A percentile compares a stretch with the other conserved stretches of the same genome.
phyloP scores from a whole-genome alignment of 1,140 invertebrate genomes.

The Platorchestia sp. region DNA sequence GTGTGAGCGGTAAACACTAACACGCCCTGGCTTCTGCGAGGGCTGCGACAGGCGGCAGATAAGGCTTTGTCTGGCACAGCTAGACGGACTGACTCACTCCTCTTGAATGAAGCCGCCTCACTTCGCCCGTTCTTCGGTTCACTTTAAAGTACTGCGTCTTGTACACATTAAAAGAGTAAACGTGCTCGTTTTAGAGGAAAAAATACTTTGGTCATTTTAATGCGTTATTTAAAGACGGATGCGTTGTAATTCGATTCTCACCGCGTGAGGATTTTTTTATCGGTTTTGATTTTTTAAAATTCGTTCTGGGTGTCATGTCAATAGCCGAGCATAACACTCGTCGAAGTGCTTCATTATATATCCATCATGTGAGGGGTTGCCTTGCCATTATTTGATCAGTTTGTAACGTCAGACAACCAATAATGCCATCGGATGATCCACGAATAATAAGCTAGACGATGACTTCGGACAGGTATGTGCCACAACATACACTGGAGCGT shows the following conservation, averaged over 20 bases:
- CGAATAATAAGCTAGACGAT: background rate
- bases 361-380: background rate
- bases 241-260: background rate
- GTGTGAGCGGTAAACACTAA: background rate
- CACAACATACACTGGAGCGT: background rate
- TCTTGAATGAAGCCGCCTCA: background rate
- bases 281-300: background rate
- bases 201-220: background rate
- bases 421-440: background rate
- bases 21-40: background rate
- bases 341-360: background rate
- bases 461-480: background rate
- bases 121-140: background rate
- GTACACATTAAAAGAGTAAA: background rate
- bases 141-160: background rate
- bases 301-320: background rate
- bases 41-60: background rate
- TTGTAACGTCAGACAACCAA: background rate
- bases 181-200: background rate
- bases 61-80: constrained; percentile 28
- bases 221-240: background rate
- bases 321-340: background rate
- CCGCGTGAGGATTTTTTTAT: background rate
- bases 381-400: background rate
- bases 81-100: background rate